Base-by-base conservation (phyloP, 2,113 vertebrate genomes). In the Pavo muticus region DNA sequence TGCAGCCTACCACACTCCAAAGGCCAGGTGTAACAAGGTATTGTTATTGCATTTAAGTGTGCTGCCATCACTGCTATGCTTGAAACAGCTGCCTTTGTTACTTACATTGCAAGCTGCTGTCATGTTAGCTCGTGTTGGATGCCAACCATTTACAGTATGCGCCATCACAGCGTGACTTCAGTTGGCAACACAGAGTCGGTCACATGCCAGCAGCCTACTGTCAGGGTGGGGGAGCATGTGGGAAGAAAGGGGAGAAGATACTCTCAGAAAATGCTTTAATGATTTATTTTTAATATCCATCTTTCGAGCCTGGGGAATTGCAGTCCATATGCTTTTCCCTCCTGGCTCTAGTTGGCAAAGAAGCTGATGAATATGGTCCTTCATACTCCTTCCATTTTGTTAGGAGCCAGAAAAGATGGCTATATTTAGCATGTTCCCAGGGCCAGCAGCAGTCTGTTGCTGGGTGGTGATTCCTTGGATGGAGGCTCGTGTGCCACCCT, bases 121-220 rank as follows among this genome's bases (percentile, higher is more conserved):
- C 83, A 68, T 0, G 1, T 85, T 93, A 63, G 88, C 90, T 88
- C 30, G 78, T 94, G 93, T 96, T 90, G 87, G 93, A 95, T 96
- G 95, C 93, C 95, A 96, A 91, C 94, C 96, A 94, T 67, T 96
- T 96, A 95, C 92, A 91, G 88, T 74, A 42, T 95, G 87, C 17
- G 9, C 93, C 90, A 88, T 90, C 73, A 78, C 93, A 83, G 91
- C 91, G 64, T 90, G 88, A 92, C 93, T 95, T 68, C 6, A 88
- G 91, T 94, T 96, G 94, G 95, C 95, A 95, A 90, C 85, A 84
- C 91, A 81, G 76, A 88, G 79, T 88, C 94, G 83, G 40, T 94
- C 87, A 91, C 82, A 87, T 95, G 94, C 94, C 96, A 97, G 76
- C 86, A 95, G 83, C 92, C 87, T 95, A 63, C 92, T 91, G 91